Percentiles rank a stretch among this genome's conserved stretches.
Evolutionary conservation across 2,888 invertebrate genomes (phyloP).

Genomic region (Tetrapedia diversipes): DNA sequence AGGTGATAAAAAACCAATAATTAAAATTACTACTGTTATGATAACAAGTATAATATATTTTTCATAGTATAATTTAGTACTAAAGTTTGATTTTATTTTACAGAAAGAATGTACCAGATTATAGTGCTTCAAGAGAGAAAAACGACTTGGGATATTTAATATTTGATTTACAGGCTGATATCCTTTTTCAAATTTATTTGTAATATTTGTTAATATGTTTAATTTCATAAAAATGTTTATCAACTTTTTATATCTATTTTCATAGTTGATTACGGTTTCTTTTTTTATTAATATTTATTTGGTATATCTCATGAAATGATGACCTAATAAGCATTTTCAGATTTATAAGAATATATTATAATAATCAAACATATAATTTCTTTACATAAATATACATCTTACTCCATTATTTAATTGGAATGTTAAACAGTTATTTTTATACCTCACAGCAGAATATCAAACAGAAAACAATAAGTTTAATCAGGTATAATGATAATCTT

Average conservation of each 20-base stretch:
- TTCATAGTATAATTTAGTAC: constrained; percentile 18
- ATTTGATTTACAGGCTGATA: constrained; percentile 96
- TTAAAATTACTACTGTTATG: neutral
- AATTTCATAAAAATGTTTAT: constrained; percentile 2
- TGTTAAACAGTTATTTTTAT: constrained; percentile 98
- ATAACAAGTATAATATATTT: neutral
- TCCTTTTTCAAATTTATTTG: constrained; percentile 82
- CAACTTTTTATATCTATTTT: neutral
- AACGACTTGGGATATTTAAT: constrained; percentile 98
- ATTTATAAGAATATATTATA: neutral
- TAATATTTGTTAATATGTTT: neutral
- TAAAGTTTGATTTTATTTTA: constrained; percentile 39
- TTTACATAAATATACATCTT: constrained; percentile 84
- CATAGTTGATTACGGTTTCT: neutral
- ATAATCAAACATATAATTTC: constrained; percentile 42
- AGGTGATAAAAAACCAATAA: neutral
- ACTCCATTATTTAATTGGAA: constrained; percentile 99
- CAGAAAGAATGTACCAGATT: constrained; percentile 98
- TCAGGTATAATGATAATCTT: constrained; percentile 84
- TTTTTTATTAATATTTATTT: neutral
- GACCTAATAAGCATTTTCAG: neutral
- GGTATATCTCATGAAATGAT: neutral
- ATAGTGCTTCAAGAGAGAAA: constrained; percentile 95
- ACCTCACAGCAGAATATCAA: constrained; percentile 97
- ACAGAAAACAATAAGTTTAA: constrained; percentile 94